Percentiles rank a stretch among this genome's conserved stretches.
These are phyloP conservation scores for Eulemur macaco DNA, from an alignment of 2,113 vertebrate genomes.

Conservation along the genomic window DNA sequence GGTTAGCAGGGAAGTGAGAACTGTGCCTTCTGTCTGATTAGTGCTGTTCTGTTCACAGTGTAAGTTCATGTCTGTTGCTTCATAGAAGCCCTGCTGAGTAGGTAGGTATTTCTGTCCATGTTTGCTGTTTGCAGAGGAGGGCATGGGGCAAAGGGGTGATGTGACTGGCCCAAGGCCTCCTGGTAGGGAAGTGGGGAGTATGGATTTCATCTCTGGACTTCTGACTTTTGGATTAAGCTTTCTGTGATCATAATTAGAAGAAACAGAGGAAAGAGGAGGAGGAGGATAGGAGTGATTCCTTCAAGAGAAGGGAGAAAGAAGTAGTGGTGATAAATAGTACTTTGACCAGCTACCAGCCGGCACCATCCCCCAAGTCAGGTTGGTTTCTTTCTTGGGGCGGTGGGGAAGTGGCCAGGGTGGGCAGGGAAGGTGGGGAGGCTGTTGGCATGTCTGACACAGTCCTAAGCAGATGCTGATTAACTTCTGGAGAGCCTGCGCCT, in stretches of 20 bases:
- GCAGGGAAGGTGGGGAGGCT: background rate
- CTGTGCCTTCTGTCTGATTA: background rate
- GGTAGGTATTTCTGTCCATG: background rate
- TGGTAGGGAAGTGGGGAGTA: background rate
- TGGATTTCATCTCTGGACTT: background rate
- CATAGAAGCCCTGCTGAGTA: background rate
- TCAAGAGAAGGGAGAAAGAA: background rate
- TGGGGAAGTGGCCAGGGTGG: background rate
- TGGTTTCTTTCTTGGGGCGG: background rate
- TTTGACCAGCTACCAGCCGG: slow-evolving; percentile 50
- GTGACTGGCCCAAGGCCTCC: background rate
- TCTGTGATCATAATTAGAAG: background rate
- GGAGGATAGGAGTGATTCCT: background rate
- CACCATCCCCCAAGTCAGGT: slow-evolving; percentile 41
- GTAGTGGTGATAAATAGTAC: background rate
- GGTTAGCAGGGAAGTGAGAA: background rate
- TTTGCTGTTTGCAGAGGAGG: background rate
- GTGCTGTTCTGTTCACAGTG: background rate
- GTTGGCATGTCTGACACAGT: background rate
- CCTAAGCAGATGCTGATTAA: background rate
- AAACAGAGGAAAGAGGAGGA: background rate
- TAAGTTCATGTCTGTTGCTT: background rate
- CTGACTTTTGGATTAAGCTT: background rate
- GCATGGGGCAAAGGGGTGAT: background rate
- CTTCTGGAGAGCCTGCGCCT: background rate